Evolutionary conservation across 1,140 invertebrate genomes (phyloP).

Genomic region (Brachionus sp.): DNA sequence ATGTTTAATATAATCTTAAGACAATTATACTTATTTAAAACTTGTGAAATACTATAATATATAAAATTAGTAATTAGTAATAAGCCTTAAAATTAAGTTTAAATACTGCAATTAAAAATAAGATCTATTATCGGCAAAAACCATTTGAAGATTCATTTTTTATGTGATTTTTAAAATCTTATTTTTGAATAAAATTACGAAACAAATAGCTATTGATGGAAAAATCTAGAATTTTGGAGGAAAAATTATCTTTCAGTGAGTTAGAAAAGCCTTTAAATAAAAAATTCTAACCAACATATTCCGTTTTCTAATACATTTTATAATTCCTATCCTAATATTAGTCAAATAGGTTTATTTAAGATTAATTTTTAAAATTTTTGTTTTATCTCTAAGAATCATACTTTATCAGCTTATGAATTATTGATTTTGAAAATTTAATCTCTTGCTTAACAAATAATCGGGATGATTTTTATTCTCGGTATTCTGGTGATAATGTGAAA

Average conservation of each 20-base stretch:
- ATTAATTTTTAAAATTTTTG: neutral
- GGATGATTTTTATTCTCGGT: neutral
- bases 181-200: neutral
- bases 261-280: neutral
- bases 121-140: too few species aligned
- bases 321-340: neutral
- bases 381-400: neutral
- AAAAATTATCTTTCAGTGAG: neutral
- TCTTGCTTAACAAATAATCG: neutral
- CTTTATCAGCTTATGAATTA: constrained; percentile 21
- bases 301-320: neutral
- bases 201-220: neutral
- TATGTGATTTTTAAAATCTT: too few species aligned
- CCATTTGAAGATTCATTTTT: too few species aligned
- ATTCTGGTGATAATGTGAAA: neutral
- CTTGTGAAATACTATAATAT: too few species aligned
- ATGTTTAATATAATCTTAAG: too few species aligned
- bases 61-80: too few species aligned
- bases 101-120: too few species aligned
- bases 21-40: too few species aligned
- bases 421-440: constrained; percentile 32
- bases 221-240: neutral
- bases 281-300: neutral
- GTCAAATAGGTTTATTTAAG: constrained; percentile 18
- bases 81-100: too few species aligned